A percentile compares a stretch with the other conserved stretches of the same genome.
Conservation (phyloP, 2,888 invertebrate species). For the Dynastes maya region DNA sequence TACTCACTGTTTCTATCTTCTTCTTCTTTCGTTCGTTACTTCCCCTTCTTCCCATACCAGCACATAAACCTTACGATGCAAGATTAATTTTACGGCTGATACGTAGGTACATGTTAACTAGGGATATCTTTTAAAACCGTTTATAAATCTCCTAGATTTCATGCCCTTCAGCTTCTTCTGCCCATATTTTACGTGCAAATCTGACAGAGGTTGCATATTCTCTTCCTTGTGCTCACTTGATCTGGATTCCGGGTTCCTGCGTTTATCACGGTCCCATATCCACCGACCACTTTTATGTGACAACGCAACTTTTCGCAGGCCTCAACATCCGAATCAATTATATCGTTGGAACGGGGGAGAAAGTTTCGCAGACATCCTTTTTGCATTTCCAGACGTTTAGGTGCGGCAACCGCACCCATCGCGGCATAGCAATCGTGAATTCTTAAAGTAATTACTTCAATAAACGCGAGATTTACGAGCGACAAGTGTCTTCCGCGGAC, state of each 20-base stretch:
- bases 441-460: constrained; percentile 35
- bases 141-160: constrained; percentile 37
- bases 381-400: neutral
- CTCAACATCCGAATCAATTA: constrained; percentile 32
- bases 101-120: constrained; percentile 31
- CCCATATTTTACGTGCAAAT: constrained; percentile 32
- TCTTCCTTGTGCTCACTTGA: constrained; percentile 26
- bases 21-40: too few relatives aligned
- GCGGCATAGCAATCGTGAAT: constrained; percentile 5
- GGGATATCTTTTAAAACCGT: constrained; percentile 21
- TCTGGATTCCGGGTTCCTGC: constrained; percentile 13
- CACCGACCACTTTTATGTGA: constrained; percentile 27
- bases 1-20: too few relatives aligned
- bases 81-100: constrained; percentile 27
- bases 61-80: neutral
- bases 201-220: constrained; percentile 40
- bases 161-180: constrained; percentile 28
- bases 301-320: constrained; percentile 23
- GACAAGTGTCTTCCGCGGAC: constrained; percentile 16
- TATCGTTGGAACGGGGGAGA: neutral
- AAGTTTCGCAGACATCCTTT: neutral
- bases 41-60: neutral
- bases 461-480: constrained; percentile 32
- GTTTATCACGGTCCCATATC: constrained; percentile 11
- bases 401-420: neutral